These are phyloP conservation scores for Trematocara zebra DNA, from an alignment of 2,113 vertebrate genomes.

Conservation along the genomic window DNA sequence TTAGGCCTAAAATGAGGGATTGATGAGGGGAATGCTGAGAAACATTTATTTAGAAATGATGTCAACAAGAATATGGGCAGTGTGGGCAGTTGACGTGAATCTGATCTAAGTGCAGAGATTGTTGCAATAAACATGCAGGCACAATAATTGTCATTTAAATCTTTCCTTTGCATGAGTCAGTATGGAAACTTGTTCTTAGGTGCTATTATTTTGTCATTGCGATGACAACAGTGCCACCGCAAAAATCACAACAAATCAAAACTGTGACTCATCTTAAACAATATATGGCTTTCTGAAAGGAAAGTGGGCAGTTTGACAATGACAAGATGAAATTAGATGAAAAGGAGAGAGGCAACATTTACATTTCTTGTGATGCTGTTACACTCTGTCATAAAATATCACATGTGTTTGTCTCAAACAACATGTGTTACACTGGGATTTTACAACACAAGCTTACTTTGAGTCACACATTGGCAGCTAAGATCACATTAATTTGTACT, in stretches of 20 bases:
- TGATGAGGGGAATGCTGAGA: neutral
- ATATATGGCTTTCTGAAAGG: neutral
- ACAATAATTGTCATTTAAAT: neutral
- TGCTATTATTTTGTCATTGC: neutral
- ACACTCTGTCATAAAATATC: neutral
- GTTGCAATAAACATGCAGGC: neutral
- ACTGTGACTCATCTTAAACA: slow-evolving; percentile 7
- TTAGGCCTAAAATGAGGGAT: neutral
- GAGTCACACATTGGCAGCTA: neutral
- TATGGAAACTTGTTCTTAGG: neutral
- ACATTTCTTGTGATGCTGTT: neutral
- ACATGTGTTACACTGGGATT: neutral
- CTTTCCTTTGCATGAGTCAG: neutral
- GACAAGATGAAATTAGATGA: neutral
- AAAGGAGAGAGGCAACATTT: neutral
- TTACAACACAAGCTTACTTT: neutral
- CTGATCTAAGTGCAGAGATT: neutral
- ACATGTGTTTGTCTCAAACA: neutral
- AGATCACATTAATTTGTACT: neutral
- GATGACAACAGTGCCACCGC: neutral
- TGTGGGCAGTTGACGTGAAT: neutral
- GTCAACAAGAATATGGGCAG: neutral
- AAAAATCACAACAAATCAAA: slow-evolving; percentile 1
- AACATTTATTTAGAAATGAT: neutral
- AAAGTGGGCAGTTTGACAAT: neutral